Percentiles rank a stretch among this genome's conserved stretches.
phyloP scores from a whole-genome alignment of 2,797 vertebrate species.

The Serranus cabrilla region DNA sequence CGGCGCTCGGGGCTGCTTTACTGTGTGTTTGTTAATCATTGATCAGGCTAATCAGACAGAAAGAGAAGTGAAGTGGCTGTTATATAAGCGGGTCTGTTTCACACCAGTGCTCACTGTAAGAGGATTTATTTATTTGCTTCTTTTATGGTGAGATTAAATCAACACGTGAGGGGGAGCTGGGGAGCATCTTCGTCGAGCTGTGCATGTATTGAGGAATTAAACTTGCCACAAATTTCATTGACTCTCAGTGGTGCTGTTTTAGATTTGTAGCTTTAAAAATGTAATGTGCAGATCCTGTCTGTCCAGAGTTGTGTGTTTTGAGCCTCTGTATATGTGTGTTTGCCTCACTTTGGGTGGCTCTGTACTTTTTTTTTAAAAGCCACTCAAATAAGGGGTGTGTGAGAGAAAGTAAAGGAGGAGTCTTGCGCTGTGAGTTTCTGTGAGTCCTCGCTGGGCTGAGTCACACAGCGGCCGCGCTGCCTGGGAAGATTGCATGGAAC shows the following conservation, averaged over 20 bases:
- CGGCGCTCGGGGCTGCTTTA: neutral
- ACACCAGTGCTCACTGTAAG: neutral
- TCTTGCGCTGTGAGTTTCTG: conserved; percentile 8
- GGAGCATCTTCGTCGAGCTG: neutral
- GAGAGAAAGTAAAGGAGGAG: conserved; percentile 67
- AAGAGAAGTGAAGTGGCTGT: neutral
- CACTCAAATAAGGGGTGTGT: conserved; percentile 47
- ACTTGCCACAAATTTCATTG: neutral
- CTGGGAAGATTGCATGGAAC: conserved; percentile 61
- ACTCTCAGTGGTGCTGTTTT: neutral
- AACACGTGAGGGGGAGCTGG: conserved; percentile 15
- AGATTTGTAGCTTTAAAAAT: neutral
- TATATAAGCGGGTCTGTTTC: conserved; percentile 6
- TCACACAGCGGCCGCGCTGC: conserved; percentile 50
- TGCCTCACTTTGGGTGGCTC: neutral
- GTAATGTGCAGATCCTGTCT: neutral
- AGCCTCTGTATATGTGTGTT: neutral
- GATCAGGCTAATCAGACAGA: conserved; percentile 28
- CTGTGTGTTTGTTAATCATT: conserved; percentile 37
- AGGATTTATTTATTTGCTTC: neutral
- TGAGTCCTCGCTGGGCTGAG: conserved; percentile 43
- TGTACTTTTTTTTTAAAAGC: conserved; percentile 33
- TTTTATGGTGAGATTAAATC: conserved; percentile 12
- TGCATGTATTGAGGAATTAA: neutral
- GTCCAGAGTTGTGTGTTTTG: neutral